Evolutionary conservation across 2,888 invertebrate species (phyloP).

Genomic region (Pegoplata infirma): DNA sequence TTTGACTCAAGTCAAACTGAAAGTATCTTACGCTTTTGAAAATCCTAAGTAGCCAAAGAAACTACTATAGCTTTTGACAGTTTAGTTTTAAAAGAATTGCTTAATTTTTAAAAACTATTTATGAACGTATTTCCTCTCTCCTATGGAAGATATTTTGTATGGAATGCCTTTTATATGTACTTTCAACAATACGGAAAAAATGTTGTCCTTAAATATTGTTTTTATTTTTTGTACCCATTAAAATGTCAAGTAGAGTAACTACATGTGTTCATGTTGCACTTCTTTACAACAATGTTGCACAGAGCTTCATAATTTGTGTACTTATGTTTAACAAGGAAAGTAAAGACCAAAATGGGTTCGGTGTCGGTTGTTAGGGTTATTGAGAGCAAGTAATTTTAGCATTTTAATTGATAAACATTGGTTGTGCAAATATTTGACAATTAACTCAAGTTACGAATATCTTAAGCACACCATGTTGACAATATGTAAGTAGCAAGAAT

Average conservation of each 20-base stretch:
- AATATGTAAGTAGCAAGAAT: conserved; percentile 31
- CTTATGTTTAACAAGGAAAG: conserved; percentile 12
- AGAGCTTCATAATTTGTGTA: conserved; percentile 47
- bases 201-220: conserved; percentile 53
- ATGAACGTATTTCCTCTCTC: no score
- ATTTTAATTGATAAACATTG: conserved; percentile 71
- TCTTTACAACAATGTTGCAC: conserved; percentile 37
- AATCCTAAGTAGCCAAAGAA: no score
- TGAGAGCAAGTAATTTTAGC: conserved; percentile 13
- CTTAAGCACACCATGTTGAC: conserved; percentile 41
- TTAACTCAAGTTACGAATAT: conserved; percentile 65
- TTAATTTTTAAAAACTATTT: no score
- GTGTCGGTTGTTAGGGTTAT: conserved; percentile 30
- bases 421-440: conserved; percentile 71
- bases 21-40: no score
- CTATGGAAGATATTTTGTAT: no score
- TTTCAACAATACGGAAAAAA: conserved; percentile 23
- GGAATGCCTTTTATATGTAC: no score
- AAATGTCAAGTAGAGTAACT: conserved; percentile 57
- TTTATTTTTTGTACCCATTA: conserved; percentile 55
- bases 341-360: conserved; percentile 27
- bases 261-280: conserved; percentile 55
- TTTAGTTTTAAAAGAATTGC: no score
- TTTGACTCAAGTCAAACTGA: no score
- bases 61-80: no score